A percentile compares a stretch with the other conserved stretches of the same genome.
phyloP scores from a whole-genome alignment of 64 coral and sea anemone genomes.

The Dendronephthya gigantea region DNA sequence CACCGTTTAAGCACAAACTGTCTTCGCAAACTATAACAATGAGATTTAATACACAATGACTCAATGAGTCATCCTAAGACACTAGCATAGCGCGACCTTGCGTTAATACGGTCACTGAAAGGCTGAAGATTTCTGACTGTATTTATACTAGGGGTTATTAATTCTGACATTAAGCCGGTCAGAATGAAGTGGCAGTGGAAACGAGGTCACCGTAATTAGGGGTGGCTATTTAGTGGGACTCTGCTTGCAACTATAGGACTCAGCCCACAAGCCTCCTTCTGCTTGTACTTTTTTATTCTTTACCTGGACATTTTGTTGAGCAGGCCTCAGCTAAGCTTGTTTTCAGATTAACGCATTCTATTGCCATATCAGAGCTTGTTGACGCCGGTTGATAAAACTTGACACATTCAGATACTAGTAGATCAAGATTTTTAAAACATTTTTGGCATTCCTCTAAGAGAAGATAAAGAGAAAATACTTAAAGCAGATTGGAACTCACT shows the following conservation, averaged over 20 bases:
- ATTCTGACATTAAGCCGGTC: too few relatives aligned
- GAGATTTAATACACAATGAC: too few relatives aligned
- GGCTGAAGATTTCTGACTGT: too few relatives aligned
- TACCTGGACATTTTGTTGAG: not conserved
- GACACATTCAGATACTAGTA: not conserved
- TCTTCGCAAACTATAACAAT: constrained; percentile 23
- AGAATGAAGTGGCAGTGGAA: too few relatives aligned
- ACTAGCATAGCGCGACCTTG: not conserved
- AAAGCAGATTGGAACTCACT: not conserved
- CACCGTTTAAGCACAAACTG: constrained; percentile 23
- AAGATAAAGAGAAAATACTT: not conserved
- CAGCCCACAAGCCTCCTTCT: not conserved
- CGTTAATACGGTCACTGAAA: too few relatives aligned
- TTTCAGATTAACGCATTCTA: not conserved
- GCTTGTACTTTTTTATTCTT: too few relatives aligned
- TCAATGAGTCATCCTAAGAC: not conserved
- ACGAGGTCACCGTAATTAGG: too few relatives aligned
- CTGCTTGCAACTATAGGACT: not conserved
- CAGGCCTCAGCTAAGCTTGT: not conserved
- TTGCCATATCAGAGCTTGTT: not conserved
- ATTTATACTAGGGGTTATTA: too few relatives aligned
- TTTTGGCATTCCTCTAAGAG: not conserved
- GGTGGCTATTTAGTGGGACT: too few relatives aligned
- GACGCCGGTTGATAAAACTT: not conserved
- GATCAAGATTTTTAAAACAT: not conserved